These are phyloP conservation scores for Carassius auratus DNA, from an alignment of 2,113 vertebrate genomes.

Conservation along the genomic window DNA sequence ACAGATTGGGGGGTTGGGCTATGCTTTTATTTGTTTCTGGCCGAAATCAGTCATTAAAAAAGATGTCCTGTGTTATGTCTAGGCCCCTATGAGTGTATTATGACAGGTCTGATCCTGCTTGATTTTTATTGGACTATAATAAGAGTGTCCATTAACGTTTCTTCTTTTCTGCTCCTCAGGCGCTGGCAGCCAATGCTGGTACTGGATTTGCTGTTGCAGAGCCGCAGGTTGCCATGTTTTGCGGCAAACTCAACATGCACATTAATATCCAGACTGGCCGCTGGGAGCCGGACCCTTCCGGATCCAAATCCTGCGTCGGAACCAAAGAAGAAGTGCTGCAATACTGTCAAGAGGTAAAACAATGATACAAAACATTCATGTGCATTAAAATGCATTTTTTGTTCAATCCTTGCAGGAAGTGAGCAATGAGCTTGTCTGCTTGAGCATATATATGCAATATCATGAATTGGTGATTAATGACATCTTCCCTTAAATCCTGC, in stretches of 20 bases:
- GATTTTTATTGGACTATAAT: slow-evolving; percentile 16
- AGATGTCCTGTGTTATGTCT: background rate
- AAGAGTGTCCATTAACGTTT: background rate
- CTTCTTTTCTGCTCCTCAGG: slow-evolving; percentile 69
- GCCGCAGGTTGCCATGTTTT: slow-evolving; percentile 89
- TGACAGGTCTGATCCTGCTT: background rate
- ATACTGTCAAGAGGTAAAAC: slow-evolving; percentile 95
- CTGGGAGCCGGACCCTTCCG: slow-evolving; percentile 92
- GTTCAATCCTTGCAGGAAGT: background rate
- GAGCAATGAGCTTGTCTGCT: background rate
- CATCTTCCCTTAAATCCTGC: too few species aligned
- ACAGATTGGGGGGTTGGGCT: background rate
- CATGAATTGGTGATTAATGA: background rate
- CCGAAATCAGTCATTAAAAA: background rate
- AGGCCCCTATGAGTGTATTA: background rate
- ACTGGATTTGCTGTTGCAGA: slow-evolving; percentile 92
- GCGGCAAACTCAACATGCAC: slow-evolving; percentile 87
- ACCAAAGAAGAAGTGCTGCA: slow-evolving; percentile 91
- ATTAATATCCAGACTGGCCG: slow-evolving; percentile 96
- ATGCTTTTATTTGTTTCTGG: background rate
- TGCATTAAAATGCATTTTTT: background rate
- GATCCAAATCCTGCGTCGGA: slow-evolving; percentile 86
- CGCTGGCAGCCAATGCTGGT: slow-evolving; percentile 90
- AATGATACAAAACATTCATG: background rate
- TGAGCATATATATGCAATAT: background rate